These are phyloP conservation scores for Procambarus virginalis DNA, from an alignment of 1,140 invertebrate species.

Conservation along the genomic window DNA sequence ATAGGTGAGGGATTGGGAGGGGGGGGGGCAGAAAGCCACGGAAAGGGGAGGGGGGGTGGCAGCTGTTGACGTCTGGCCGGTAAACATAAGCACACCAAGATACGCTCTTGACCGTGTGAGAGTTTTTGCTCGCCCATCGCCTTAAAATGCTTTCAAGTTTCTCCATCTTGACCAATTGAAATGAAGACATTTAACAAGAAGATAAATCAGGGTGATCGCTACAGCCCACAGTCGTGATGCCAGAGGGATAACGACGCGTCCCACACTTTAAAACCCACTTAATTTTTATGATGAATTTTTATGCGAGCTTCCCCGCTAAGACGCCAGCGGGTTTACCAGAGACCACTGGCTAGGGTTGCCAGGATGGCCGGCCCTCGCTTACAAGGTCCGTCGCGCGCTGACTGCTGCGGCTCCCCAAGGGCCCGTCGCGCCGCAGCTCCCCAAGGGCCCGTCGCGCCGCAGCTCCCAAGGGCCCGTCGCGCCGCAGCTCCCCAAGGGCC, in stretches of 20 bases:
- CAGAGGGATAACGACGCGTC: slow-evolving; percentile 43
- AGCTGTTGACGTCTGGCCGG: background rate
- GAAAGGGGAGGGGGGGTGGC: no score
- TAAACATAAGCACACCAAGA: background rate
- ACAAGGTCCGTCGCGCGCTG: no score
- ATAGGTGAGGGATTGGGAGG: no score
- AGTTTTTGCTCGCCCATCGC: slow-evolving; percentile 6
- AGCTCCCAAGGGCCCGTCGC: no score
- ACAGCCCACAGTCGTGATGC: slow-evolving; percentile 26
- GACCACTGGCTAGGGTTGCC: background rate
- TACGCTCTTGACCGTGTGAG: slow-evolving; percentile 3
- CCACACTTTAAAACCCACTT: slow-evolving; percentile 65
- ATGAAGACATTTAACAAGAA: slow-evolving; percentile 56
- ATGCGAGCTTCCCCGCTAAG: slow-evolving; percentile 50
- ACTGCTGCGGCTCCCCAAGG: no score
- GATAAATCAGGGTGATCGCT: slow-evolving; percentile 39
- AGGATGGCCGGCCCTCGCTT: no score
- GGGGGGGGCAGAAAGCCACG: no score
- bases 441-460: no score
- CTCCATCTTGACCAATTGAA: slow-evolving; percentile 27
- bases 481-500: no score
- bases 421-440: no score
- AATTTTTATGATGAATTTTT: slow-evolving; percentile 67
- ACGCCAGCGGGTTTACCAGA: slow-evolving; percentile 14
- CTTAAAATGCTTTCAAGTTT: background rate